A percentile compares a stretch with the other conserved stretches of the same genome.
Conservation (phyloP, 2,797 vertebrate species). For the Gymnothorax javanicus region DNA sequence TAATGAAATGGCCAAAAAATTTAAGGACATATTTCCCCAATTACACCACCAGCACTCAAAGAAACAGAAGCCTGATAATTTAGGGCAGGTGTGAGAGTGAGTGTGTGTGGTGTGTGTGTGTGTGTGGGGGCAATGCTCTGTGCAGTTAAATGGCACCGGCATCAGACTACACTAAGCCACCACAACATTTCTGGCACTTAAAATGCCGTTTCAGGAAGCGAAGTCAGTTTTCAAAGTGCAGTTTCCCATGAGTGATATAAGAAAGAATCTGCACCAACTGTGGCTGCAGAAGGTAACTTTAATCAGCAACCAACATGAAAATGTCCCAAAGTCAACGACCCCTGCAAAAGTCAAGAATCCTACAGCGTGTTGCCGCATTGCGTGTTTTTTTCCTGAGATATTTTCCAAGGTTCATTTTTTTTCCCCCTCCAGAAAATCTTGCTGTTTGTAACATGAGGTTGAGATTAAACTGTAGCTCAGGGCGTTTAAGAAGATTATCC, state of each 20-base stretch:
- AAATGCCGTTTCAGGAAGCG: not conserved
- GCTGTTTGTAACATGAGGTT: not conserved
- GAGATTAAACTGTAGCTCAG: slow-evolving; percentile 4
- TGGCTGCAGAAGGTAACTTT: not conserved
- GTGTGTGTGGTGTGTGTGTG: not conserved
- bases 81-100: not conserved
- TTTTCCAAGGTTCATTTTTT: not conserved
- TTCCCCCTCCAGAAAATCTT: not conserved
- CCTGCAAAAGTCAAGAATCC: not conserved
- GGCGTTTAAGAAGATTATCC: slow-evolving; percentile 23
- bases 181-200: not conserved
- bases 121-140: not conserved
- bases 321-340: not conserved
- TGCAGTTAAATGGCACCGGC: not conserved
- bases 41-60: not conserved
- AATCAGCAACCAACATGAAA: not conserved
- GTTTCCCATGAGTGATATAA: not conserved
- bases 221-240: not conserved
- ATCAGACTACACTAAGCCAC: not conserved
- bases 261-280: not conserved
- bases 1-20: not conserved
- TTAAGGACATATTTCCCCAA: not conserved
- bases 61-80: not conserved
- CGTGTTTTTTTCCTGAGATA: not conserved
- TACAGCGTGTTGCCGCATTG: not conserved